phyloP scores from a whole-genome alignment of 2,888 invertebrate species.

The Drosophila tanythrix region DNA sequence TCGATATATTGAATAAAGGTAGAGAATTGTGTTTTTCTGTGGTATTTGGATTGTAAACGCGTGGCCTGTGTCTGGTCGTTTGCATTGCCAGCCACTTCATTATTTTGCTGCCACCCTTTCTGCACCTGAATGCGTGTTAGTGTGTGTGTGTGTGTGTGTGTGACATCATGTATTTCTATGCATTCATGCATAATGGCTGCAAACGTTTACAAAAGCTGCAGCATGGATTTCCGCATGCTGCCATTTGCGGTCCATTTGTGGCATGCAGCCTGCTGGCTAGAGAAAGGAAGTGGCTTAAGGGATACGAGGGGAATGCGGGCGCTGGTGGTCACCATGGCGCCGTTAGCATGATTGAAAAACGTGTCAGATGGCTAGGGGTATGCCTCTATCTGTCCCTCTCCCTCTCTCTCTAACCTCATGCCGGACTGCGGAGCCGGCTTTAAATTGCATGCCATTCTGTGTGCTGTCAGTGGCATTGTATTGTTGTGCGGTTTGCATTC shows the following conservation, averaged over 20 bases:
- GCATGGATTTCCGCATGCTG: conserved; percentile 78
- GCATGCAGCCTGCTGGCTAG: conserved; percentile 24
- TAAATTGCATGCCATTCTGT: conserved; percentile 72
- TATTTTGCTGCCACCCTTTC: conserved; percentile 58
- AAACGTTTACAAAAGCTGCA: conserved; percentile 78
- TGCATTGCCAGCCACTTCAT: conserved; percentile 65
- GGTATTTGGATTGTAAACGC: conserved; percentile 31
- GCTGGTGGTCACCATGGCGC: conserved; percentile 56
- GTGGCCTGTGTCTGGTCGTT: conserved; percentile 42
- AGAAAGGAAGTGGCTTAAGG: not conserved
- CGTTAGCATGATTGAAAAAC: conserved; percentile 79
- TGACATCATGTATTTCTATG: conserved; percentile 71
- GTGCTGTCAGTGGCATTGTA: conserved; percentile 65
- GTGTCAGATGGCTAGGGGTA: conserved; percentile 47
- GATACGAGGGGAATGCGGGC: not conserved
- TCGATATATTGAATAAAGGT: conserved; percentile 21
- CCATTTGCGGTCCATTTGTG: conserved; percentile 78
- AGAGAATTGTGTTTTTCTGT: conserved; percentile 36
- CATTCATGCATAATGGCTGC: conserved; percentile 77
- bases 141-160: conserved; percentile 20
- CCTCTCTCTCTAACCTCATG: conserved; percentile 19
- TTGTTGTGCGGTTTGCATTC: conserved; percentile 49
- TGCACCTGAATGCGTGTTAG: conserved; percentile 45
- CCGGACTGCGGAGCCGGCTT: conserved; percentile 51
- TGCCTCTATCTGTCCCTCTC: conserved; percentile 5